A percentile compares a stretch with the other conserved stretches of the same genome.
phyloP scores from a whole-genome alignment of 64 coral and sea anemone genomes.

The Pachyseris speciosa region DNA sequence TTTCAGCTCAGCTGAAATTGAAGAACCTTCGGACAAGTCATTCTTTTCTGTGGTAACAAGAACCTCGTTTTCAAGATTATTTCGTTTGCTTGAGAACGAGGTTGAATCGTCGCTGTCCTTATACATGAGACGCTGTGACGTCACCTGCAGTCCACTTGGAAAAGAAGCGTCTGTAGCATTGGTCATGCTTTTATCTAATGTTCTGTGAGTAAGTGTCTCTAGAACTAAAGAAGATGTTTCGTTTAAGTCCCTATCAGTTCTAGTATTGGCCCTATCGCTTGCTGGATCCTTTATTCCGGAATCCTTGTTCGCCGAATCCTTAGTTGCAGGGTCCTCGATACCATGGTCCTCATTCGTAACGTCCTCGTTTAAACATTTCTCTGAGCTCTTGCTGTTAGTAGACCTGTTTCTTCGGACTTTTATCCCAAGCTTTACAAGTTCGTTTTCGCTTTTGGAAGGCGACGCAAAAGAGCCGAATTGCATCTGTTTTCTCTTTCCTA shows the following conservation, averaged over 20 bases:
- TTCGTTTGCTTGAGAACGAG: background rate
- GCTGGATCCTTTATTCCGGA: background rate
- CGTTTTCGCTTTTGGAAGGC: background rate
- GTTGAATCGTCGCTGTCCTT: background rate
- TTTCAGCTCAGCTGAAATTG: background rate
- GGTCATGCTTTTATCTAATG: background rate
- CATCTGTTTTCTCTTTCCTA: slow-evolving; percentile 30
- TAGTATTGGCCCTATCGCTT: background rate
- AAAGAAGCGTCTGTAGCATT: background rate
- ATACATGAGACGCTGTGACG: background rate
- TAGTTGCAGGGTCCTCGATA: background rate
- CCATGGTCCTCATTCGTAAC: background rate
- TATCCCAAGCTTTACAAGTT: background rate
- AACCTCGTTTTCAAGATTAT: background rate
- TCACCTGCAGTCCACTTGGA: background rate
- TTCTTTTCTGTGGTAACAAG: background rate
- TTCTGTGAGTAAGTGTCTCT: background rate
- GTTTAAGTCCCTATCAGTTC: background rate
- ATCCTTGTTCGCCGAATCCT: background rate
- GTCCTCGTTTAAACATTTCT: background rate
- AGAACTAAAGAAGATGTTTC: background rate
- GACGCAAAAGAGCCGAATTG: background rate
- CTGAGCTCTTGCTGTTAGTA: background rate
- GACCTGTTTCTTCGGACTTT: slow-evolving; percentile 7
- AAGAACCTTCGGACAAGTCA: background rate